Base-by-base conservation (phyloP, 2,113 vertebrate genomes). In the Tricholaema leucomelas region DNA sequence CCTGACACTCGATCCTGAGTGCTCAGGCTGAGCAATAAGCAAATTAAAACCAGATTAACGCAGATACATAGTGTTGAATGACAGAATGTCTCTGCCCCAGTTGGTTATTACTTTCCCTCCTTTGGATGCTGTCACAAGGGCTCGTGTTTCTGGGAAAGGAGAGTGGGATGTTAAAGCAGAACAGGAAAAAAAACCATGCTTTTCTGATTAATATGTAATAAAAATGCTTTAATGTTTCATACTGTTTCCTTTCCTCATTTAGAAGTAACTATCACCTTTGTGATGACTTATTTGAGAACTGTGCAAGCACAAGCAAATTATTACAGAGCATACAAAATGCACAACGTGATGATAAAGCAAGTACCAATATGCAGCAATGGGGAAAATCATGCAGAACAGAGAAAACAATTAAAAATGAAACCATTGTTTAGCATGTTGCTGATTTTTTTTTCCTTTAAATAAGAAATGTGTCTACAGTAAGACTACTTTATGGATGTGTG, bases 11-110 rank as follows among this genome's bases (percentile, higher is more conserved):
- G 10, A 15, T 93, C 77, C 71, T 66, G 78, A 58, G 71, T 55
- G 82, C 66, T 82, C 71, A 89, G 44, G 35, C 79, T 87, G 74
- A 97, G 95, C 71, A 84, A 90, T 91, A 94, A 92, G 31, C 66
- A 97, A 97, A 97, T 96, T 95, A 96, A 97, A 97, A 95, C 33
- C 89, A 96, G 89, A 96, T 95, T 94, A 96, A 87, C 93, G 54
- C 77, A 94, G 73, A 84, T 95, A 90, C 56, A 19, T 58, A 79
- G 60, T 75, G 69, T 28, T 95, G 71, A 96, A 90, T 96, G 93
- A 94, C 85, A 97, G 85, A 72, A 87, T 91, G 52, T 81, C 65
- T 93, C 65, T 94, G 40, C 96, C 73, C 61, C 76, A 93, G 92
- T 80, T 56, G 42, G 27, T 83, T 95, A 96, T 93, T 93, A 56